Base-by-base conservation (phyloP, 2,113 vertebrate genomes). In the Labeo catla region DNA sequence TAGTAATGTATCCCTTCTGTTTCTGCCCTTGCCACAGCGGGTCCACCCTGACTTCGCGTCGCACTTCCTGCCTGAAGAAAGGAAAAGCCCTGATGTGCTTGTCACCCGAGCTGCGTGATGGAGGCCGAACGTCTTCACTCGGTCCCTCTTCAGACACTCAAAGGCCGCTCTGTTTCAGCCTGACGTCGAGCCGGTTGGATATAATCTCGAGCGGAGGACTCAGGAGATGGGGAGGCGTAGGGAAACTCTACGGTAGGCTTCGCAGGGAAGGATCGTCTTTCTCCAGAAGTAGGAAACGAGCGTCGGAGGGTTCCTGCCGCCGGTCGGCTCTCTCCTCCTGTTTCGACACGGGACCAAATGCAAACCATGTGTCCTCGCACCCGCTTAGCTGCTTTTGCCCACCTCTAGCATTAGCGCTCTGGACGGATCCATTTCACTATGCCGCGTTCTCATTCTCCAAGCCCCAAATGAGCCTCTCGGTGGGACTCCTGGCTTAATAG, bases 331-430 rank as follows among this genome's bases (percentile, higher is more conserved):
- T 92, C 93, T 92, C 91, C 92, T 93, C 89, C 91, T 86, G 57
- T 85, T 91, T 68, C 87, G 89, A 94, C 94, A 94, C 50, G 57
- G 89, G 89, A 87, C 89, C 89, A 94, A 94, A 94, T 92, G 91
- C 86, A 90, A 95, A 95, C 93, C 95, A 95, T 94, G 94, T 95
- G 94, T 94, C 61, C 90, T 91, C 89, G 86, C 90, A 91, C 91
- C 93, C 91, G 88, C 86, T 90, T 74, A 87, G 79, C 89, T 86
- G 87, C 89, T 88, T 90, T 90, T 90, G 73, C 84, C 86, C 87
- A 85, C 90, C 89, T 83, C 83, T 84, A 77, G 79, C 70, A 80
- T 85, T 63, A 74, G 77, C 93, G 88, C 86, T 91, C 93, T 92
- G 89, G 87, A 89, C 90, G 91, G 93, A 95, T 95, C 90, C 89